Conservation (phyloP, 1,140 invertebrate species). For the Ditylenchus dipsaci region DNA sequence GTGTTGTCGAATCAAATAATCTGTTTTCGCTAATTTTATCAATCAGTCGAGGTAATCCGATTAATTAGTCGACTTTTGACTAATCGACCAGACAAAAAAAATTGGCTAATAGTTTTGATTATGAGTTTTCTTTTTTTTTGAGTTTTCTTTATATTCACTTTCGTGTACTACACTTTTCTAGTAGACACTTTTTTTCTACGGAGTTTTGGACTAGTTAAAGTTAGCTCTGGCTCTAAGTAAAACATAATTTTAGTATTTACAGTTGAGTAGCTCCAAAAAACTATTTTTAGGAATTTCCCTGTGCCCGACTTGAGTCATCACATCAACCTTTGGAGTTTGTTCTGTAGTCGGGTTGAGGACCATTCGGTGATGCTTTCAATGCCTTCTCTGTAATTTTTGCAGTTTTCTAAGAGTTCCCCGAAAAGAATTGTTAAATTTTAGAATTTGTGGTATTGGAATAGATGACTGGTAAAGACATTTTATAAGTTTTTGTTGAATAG, state of each 20-base stretch:
- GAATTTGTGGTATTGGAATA: conserved; percentile 31
- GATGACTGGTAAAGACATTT: too few species aligned
- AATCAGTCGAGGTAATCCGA: too few species aligned
- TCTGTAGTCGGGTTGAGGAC: conserved; percentile 37
- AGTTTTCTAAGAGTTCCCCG: background rate
- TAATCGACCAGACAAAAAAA: too few species aligned
- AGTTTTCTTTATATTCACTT: conserved; percentile 45
- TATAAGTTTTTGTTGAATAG: too few species aligned
- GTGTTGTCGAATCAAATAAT: too few species aligned
- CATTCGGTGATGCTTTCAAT: conserved; percentile 53
- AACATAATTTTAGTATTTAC: too few species aligned
- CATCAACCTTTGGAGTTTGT: conserved; percentile 51
- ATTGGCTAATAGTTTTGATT: too few species aligned
- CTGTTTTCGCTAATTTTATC: too few species aligned
- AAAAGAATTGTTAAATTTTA: conserved; percentile 3
- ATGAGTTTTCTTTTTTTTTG: too few species aligned
- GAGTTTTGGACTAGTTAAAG: conserved; percentile 35
- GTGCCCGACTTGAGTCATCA: conserved; percentile 47
- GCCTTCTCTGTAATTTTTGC: conserved; percentile 44
- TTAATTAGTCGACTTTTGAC: too few species aligned
- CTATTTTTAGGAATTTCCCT: conserved; percentile 19
- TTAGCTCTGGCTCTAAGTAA: conserved; percentile 33
- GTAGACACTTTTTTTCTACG: conserved; percentile 37
- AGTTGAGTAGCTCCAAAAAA: background rate
- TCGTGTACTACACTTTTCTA: conserved; percentile 35